A percentile compares a stretch with the other conserved stretches of the same genome.
phyloP scores from a whole-genome alignment of 2,113 vertebrate genomes.

The Erpornis zantholeuca region DNA sequence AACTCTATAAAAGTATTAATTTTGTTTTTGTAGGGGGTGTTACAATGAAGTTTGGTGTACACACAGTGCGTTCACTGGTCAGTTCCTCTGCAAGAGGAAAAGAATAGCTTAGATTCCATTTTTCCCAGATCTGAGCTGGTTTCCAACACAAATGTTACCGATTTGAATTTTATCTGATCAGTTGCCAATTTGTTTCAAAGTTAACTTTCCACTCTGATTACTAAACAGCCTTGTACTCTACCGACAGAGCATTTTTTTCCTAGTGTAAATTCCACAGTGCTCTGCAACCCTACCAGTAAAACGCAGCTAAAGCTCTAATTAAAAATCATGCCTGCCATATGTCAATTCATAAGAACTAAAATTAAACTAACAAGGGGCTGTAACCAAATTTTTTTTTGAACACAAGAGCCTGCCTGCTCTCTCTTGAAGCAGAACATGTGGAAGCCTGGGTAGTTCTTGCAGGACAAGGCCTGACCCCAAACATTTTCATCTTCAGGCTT shows the following conservation, averaged over 20 bases:
- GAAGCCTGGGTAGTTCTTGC: not conserved
- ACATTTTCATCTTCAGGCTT: not conserved
- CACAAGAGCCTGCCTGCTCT: not conserved
- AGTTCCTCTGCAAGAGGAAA: constrained; percentile 39
- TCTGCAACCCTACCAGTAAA: constrained; percentile 57
- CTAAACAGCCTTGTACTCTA: constrained; percentile 62
- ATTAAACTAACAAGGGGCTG: constrained; percentile 59
- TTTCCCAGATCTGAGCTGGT: constrained; percentile 59
- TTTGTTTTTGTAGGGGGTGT: constrained; percentile 17
- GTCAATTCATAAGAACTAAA: constrained; percentile 58
- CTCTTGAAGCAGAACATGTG: constrained; percentile 11
- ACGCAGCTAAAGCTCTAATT: constrained; percentile 50
- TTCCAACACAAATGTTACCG: constrained; percentile 70
- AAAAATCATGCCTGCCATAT: constrained; percentile 66
- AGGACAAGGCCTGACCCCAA: not conserved
- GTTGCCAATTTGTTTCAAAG: constrained; percentile 69
- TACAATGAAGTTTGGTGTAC: not conserved
- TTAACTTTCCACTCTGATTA: constrained; percentile 69
- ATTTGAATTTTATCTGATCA: constrained; percentile 70
- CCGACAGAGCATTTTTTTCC: constrained; percentile 51
- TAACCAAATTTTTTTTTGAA: constrained; percentile 50
- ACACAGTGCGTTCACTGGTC: constrained; percentile 5
- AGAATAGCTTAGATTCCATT: constrained; percentile 60
- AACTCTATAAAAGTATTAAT: constrained; percentile 3
- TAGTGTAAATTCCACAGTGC: constrained; percentile 59